Evolutionary conservation across 2,797 vertebrate species (phyloP), one percentile per base, ranked within the genome.

Genomic region (Ciconia nigra): DNA sequence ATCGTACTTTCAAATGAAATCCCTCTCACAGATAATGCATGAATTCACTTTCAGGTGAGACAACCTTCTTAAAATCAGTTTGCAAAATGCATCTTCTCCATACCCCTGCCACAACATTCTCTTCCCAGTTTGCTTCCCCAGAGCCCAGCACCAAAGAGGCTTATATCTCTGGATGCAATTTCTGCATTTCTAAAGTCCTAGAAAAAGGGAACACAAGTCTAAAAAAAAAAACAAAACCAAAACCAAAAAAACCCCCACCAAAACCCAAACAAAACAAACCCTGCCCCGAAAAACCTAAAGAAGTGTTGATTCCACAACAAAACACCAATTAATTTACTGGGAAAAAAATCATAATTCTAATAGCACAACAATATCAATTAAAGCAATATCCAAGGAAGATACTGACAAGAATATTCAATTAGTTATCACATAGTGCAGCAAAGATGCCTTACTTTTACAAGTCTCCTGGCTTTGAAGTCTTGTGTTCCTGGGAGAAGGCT

Each of bases 21-120:
- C 57, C 63, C 89, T 82, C 80, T 88, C 91, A 69, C 62, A 85
- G 81, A 83, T 83, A 88, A 94, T 3, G 19, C 13, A 46, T 12
- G 19, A 93, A 77, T 87, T 93, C 65, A 66, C 57, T 81, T 57
- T 46, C 6, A 70, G 71, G 49, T 47, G 63, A 33, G 33, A 80
- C 41, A 89, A 35, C 11, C 25, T 83, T 54, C 76, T 78, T 46
- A 62, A 77, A 84, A 79, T 26, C n/a, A 25, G 57, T 49, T 70
- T 84, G 57, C 5, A 2, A 95, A 94, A 90, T 37, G 41, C 44
- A 62, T 58, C 65, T 92, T 83, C 49, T 57, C 79, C 33, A 74
- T 19, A 65, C 10, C 24, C n/a, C 24, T 62, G 46, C 44, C 31
- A 89, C 61, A 67, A 61, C 29, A n/a, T 35, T 47, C 22, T 31